Evolutionary conservation across 1,140 invertebrate genomes (phyloP), one percentile per base, ranked within the genome.

Genomic region (Helicoverpa armigera): DNA sequence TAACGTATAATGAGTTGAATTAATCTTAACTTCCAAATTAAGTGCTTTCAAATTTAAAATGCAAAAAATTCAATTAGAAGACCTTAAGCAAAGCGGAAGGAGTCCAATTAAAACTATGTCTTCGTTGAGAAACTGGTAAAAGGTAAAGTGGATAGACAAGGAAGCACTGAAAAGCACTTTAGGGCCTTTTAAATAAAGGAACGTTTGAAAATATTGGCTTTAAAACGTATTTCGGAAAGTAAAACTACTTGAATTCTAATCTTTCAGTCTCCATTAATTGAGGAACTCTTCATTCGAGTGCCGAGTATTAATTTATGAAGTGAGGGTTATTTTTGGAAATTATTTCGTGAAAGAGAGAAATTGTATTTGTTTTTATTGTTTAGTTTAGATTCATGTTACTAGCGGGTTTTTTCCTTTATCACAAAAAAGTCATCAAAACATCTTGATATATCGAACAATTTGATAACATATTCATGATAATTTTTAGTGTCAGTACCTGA

Each of bases 61-160:
- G 85, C 79, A 83, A 88, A 89, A 90, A 90, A 84, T 87, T 90
- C 84, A 90, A 90, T 89, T 91, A 90, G 85, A 83, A 83, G 83
- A 83, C 84, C 83, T 89, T 85, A 86, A 89, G 87, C 74, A 88
- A 88, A 91, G 75, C 85, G 88, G 86, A 89, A 90, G 83, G 85
- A 89, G 82, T 88, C 86, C 87, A 90, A 91, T 91, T 91, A 91
- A 91, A 91, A 91, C 87, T 90, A 88, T 88, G 89, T 90, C 88
- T 86, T 91, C 85, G 86, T 85, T 79, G 84, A 85, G 86, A 85
- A 88, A 85, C 85, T 65, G 61, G 75, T 88, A 86, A 87, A 83
- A 90, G 86, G 85, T 86, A 82, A 89, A 90, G 86, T 85, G 86
- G 83, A 89, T 84, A 87, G 88, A 88, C 86, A 88, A 77, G 67